Evolutionary conservation across 2,888 invertebrate genomes (phyloP).

Genomic region (Drepana falcataria): DNA sequence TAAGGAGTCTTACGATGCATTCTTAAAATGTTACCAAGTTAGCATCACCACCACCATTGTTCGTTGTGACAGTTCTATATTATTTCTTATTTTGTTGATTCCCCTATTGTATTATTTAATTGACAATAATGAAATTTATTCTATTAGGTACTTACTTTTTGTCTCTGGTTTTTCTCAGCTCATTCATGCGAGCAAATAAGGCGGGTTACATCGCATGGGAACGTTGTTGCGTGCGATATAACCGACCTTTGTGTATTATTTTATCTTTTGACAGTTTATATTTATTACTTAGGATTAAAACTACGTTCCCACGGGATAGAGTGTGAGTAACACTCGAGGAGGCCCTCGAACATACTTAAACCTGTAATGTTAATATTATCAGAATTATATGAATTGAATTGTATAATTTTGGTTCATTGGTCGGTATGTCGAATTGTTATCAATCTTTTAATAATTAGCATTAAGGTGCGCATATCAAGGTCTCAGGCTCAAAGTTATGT

Average conservation of each 20-base stretch:
- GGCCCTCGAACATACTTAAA: slow-evolving; percentile 44
- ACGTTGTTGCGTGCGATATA: slow-evolving; percentile 32
- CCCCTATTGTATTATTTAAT: slow-evolving; percentile 8
- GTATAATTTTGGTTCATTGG: not conserved
- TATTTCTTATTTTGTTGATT: slow-evolving; percentile 15
- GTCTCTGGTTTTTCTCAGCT: slow-evolving; percentile 37
- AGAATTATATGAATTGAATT: slow-evolving; percentile 15
- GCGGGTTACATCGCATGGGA: slow-evolving; percentile 40
- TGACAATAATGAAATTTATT: slow-evolving; percentile 15
- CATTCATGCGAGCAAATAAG: slow-evolving; percentile 24
- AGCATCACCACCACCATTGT: slow-evolving; percentile 8
- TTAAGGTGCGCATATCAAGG: slow-evolving; percentile 51
- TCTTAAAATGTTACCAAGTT: slow-evolving; percentile 68
- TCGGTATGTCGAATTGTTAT: not conserved
- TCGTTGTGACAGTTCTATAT: slow-evolving; percentile 6
- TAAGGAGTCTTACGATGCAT: slow-evolving; percentile 56
- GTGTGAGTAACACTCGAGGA: slow-evolving; percentile 20
- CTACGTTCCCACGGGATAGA: not conserved
- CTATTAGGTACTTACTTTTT: slow-evolving; percentile 22
- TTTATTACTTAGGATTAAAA: slow-evolving; percentile 43
- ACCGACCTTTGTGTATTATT: slow-evolving; percentile 43
- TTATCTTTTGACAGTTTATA: slow-evolving; percentile 57
- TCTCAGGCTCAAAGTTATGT: slow-evolving; percentile 53
- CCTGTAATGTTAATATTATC: slow-evolving; percentile 36
- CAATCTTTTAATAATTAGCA: slow-evolving; percentile 2